Conservation (phyloP, 2,113 vertebrate species). For the Ptilonorhynchus violaceus region DNA sequence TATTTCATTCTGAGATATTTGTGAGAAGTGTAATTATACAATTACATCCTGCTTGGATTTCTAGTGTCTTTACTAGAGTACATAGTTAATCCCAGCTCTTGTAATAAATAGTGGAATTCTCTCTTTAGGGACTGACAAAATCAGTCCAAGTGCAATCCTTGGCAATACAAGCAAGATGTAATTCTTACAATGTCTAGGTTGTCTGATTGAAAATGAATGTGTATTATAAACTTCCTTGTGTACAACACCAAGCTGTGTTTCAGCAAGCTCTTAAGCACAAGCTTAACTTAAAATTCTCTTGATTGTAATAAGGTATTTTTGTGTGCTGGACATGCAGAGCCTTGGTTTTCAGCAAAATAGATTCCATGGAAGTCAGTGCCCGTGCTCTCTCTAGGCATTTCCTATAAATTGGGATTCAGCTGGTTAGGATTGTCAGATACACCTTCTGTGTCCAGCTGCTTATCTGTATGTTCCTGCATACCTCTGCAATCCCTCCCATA, state of each 20-base stretch:
- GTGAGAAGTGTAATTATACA: background rate
- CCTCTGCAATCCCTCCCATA: background rate
- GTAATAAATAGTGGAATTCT: background rate
- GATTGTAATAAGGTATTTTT: background rate
- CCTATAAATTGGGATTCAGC: background rate
- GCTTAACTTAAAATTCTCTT: background rate
- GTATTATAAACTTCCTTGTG: background rate
- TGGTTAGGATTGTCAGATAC: background rate
- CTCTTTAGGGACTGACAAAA: constrained; percentile 9
- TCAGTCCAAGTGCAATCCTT: background rate
- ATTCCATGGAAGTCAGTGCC: background rate
- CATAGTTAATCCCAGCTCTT: background rate
- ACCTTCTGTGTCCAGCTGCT: background rate
- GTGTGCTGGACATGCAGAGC: background rate
- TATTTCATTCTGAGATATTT: background rate
- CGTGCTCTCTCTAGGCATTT: background rate
- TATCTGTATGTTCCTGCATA: background rate
- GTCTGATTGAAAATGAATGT: background rate
- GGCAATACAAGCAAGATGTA: background rate
- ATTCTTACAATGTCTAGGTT: background rate
- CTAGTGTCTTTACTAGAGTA: background rate
- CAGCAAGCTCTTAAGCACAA: background rate
- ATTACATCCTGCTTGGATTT: constrained; percentile 3
- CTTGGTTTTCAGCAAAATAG: background rate
- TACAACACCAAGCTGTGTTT: background rate